These are phyloP conservation scores for Galerucella nymphaeae DNA, from an alignment of 2,888 invertebrate genomes.

Conservation along the genomic window DNA sequence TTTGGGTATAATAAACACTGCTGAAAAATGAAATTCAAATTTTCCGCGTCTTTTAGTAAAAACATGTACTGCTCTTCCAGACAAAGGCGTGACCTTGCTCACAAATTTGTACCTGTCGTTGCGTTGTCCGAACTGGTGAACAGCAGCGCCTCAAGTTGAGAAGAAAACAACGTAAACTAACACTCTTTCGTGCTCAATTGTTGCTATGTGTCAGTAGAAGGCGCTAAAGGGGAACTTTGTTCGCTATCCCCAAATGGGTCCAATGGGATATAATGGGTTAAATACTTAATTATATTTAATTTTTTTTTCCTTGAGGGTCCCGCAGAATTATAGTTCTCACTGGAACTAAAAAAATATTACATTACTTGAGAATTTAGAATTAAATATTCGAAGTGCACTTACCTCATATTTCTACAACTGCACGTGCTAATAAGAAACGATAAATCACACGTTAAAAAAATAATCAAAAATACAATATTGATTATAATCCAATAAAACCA, in stretches of 20 bases:
- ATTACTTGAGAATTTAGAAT: slow-evolving; percentile 6
- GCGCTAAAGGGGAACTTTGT: not conserved
- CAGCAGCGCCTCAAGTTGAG: not conserved
- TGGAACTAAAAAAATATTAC: slow-evolving; percentile 4
- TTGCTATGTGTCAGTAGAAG: not conserved
- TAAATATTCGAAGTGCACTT: not conserved
- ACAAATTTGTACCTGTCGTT: not conserved
- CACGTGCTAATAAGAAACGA: slow-evolving; percentile 1
- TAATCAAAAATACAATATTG: not conserved
- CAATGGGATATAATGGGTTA: slow-evolving; percentile 12
- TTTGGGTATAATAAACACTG: not conserved
- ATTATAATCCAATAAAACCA: too few species aligned
- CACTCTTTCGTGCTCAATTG: not conserved
- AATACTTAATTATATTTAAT: not conserved
- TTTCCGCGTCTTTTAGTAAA: not conserved
- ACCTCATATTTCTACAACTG: not conserved
- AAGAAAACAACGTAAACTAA: slow-evolving; percentile 5
- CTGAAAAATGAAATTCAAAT: not conserved
- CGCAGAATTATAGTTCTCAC: slow-evolving; percentile 8
- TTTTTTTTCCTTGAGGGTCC: slow-evolving; percentile 2
- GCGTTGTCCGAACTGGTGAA: not conserved
- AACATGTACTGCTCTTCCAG: slow-evolving; percentile 1
- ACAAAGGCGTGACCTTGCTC: not conserved
- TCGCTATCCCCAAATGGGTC: not conserved
- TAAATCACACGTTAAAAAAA: slow-evolving; percentile 8